Evolutionary conservation across 2,113 vertebrate genomes (phyloP).

Genomic region (Stomatorhinus ivindoensis): DNA sequence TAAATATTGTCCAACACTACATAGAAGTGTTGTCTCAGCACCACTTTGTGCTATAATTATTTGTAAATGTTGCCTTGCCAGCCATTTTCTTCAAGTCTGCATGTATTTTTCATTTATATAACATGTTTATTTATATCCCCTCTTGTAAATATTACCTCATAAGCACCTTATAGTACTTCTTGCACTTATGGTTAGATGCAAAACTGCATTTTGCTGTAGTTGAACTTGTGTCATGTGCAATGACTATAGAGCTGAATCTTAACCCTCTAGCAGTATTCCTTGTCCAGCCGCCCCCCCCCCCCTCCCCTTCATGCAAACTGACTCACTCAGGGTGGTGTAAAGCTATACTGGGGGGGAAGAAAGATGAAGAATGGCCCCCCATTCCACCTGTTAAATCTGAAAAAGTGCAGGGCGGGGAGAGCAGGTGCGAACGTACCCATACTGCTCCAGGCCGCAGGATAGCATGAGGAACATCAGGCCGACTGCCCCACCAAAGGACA

Average conservation of each 20-base stretch:
- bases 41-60: neutral
- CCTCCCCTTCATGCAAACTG: neutral
- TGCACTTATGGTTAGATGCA: no score
- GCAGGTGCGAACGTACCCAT: constrained; percentile 57
- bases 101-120: no score
- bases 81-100: neutral
- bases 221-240: no score
- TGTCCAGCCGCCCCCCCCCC: no score
- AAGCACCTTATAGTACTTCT: no score
- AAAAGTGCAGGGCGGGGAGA: neutral
- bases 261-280: no score
- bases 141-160: no score
- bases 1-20: neutral
- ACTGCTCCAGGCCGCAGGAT: constrained; percentile 67
- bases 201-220: no score
- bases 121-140: no score
- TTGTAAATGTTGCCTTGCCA: neutral
- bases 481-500: constrained; percentile 71
- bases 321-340: neutral
- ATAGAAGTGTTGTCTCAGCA: neutral
- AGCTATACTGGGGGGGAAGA: neutral
- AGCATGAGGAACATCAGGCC: constrained; percentile 73
- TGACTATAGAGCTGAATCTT: no score
- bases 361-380: neutral
- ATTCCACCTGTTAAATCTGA: neutral